These are phyloP conservation scores for Heliconius aoede DNA, from an alignment of 2,888 invertebrate species.

Conservation along the genomic window DNA sequence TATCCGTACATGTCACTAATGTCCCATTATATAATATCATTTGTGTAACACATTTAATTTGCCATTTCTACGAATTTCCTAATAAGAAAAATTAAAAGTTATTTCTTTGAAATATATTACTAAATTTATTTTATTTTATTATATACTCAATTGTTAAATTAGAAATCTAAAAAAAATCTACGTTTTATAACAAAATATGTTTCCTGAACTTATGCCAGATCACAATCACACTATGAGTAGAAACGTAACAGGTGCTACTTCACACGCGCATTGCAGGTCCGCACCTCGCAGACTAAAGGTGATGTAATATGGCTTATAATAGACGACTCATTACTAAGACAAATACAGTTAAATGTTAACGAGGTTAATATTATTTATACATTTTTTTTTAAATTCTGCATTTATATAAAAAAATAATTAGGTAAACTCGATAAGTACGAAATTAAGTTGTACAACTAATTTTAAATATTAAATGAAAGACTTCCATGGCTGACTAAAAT, in stretches of 20 bases:
- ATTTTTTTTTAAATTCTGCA: too few relatives aligned
- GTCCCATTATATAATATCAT: too few relatives aligned
- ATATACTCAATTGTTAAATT: not conserved
- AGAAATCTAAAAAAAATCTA: not conserved
- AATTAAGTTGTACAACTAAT: not conserved
- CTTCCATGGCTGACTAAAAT: slow-evolving; percentile 39
- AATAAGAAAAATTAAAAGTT: not conserved
- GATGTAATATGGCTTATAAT: slow-evolving; percentile 19
- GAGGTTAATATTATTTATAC: not conserved
- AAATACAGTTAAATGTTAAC: not conserved
- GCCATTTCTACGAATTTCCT: not conserved
- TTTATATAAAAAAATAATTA: not conserved
- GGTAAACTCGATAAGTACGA: too few relatives aligned
- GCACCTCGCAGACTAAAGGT: slow-evolving; percentile 17
- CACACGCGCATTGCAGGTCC: slow-evolving; percentile 23
- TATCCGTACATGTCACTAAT: not conserved
- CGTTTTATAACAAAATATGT: not conserved
- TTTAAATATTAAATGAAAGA: slow-evolving; percentile 18
- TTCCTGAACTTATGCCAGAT: not conserved
- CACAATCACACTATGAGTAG: not conserved
- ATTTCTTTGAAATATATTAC: too few relatives aligned
- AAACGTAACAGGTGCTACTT: slow-evolving; percentile 28
- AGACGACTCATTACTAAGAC: not conserved
- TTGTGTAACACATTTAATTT: not conserved
- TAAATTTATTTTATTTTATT: not conserved